phyloP scores from a whole-genome alignment of 2,797 vertebrate species.

The Brotula barbata region DNA sequence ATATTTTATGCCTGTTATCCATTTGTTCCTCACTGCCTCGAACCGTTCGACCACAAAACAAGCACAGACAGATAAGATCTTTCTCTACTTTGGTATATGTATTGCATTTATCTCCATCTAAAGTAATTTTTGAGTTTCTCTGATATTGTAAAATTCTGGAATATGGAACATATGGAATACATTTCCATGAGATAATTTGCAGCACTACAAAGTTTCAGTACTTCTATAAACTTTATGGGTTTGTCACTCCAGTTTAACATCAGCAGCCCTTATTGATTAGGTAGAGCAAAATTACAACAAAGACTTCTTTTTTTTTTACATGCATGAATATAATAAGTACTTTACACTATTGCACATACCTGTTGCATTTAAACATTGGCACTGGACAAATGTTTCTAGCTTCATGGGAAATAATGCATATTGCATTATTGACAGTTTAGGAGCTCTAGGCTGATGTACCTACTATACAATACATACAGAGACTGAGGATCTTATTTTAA shows the following conservation, averaged over 20 bases:
- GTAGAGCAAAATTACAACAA: slow-evolving; percentile 21
- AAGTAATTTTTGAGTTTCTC: slow-evolving; percentile 15
- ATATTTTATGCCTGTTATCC: slow-evolving; percentile 16
- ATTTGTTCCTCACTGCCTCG: slow-evolving; percentile 10
- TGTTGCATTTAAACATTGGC: slow-evolving; percentile 26
- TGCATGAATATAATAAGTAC: slow-evolving; percentile 53
- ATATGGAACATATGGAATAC: slow-evolving; percentile 31
- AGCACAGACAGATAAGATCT: slow-evolving; percentile 49
- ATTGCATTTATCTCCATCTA: neutral
- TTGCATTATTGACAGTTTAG: slow-evolving; percentile 51
- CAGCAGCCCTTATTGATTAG: slow-evolving; percentile 22
- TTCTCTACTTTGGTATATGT: slow-evolving; percentile 13
- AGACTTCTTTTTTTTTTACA: slow-evolving; percentile 38
- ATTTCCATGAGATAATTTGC: slow-evolving; percentile 29
- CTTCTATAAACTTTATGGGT: neutral
- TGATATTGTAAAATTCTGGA: slow-evolving; percentile 23
- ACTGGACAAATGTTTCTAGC: slow-evolving; percentile 42
- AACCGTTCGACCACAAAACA: slow-evolving; percentile 17
- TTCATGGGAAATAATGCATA: slow-evolving; percentile 50
- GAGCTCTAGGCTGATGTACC: slow-evolving; percentile 38
- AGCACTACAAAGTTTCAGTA: slow-evolving; percentile 9
- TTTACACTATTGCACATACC: slow-evolving; percentile 23
- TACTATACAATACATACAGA: slow-evolving; percentile 71
- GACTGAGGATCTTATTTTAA: slow-evolving; percentile 60
- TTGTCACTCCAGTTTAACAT: slow-evolving; percentile 23